Evolutionary conservation across 2,888 invertebrate genomes (phyloP).

Genomic region (Argyresthia goedartella): DNA sequence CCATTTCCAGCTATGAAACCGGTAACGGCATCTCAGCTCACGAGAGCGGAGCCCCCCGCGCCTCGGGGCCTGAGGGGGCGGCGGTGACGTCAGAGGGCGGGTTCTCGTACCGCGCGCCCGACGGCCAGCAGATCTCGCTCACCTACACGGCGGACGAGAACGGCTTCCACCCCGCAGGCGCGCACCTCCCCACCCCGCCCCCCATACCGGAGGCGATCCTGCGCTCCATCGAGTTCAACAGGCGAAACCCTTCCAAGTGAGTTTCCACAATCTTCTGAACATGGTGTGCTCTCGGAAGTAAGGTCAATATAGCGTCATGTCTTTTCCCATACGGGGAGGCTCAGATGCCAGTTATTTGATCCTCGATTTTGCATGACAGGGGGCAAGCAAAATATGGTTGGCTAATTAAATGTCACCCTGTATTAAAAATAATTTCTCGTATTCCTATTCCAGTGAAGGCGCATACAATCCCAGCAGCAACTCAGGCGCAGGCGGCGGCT

Average conservation of each 20-base stretch:
- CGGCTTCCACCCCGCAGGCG: slow-evolving; percentile 76
- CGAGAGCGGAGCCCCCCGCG: slow-evolving; percentile 70
- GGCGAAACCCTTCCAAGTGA: slow-evolving; percentile 55
- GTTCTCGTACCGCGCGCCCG: slow-evolving; percentile 77
- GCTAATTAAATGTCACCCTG: too few species aligned
- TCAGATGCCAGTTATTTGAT: too few species aligned
- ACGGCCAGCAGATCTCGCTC: slow-evolving; percentile 74
- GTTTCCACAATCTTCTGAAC: slow-evolving; percentile 15
- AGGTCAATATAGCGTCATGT: too few species aligned
- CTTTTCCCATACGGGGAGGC: too few species aligned
- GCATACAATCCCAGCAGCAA: too few species aligned
- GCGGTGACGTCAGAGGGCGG: slow-evolving; percentile 74
- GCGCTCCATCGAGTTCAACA: slow-evolving; percentile 63
- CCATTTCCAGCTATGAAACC: slow-evolving; percentile 69
- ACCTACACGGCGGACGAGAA: slow-evolving; percentile 80
- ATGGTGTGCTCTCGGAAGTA: too few species aligned
- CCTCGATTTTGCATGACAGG: too few species aligned
- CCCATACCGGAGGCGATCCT: slow-evolving; percentile 65
- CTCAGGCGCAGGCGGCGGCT: too few species aligned
- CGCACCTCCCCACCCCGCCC: slow-evolving; percentile 73
- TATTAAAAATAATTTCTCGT: too few species aligned
- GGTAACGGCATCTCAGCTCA: slow-evolving; percentile 75
- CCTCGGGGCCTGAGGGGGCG: slow-evolving; percentile 64
- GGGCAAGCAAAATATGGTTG: too few species aligned
- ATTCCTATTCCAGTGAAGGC: too few species aligned